Conservation (phyloP, 1,140 invertebrate species). For the Batillaria attramentaria region DNA sequence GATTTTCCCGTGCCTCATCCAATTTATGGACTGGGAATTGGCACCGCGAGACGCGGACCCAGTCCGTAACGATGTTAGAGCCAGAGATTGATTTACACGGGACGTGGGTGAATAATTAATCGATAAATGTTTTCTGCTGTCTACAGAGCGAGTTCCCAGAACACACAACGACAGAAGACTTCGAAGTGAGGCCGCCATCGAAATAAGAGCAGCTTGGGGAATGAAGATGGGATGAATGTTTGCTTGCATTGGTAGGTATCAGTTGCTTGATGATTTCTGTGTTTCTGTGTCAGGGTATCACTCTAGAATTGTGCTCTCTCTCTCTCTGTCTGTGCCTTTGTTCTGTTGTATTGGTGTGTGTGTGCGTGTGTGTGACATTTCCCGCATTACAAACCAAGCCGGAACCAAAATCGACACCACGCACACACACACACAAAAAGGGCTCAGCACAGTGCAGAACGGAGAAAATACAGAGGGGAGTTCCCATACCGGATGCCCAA, state of each 20-base stretch:
- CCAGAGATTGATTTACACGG: background rate
- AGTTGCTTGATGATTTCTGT: background rate
- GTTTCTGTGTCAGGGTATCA: too few relatives aligned
- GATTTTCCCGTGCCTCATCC: background rate
- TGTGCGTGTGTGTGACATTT: background rate
- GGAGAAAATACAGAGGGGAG: too few relatives aligned
- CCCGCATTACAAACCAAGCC: too few relatives aligned
- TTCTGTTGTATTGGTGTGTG: background rate
- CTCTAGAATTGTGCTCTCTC: too few relatives aligned
- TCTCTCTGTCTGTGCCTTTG: background rate
- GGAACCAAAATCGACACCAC: too few relatives aligned
- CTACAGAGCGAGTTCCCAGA: conserved; percentile 1
- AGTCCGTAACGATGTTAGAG: background rate
- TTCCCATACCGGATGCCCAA: too few relatives aligned
- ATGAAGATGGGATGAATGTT: background rate
- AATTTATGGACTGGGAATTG: background rate
- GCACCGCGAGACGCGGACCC: background rate
- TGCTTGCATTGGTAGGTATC: conserved; percentile 7
- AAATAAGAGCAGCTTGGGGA: conserved; percentile 29
- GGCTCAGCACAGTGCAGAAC: too few relatives aligned
- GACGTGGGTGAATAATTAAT: conserved; percentile 14
- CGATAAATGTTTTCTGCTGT: conserved; percentile 11
- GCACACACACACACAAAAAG: too few relatives aligned
- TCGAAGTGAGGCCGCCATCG: conserved; percentile 43
- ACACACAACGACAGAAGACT: conserved; percentile 17